phyloP scores from a whole-genome alignment of 2,113 vertebrate genomes.

The Catharus bicknelli region DNA sequence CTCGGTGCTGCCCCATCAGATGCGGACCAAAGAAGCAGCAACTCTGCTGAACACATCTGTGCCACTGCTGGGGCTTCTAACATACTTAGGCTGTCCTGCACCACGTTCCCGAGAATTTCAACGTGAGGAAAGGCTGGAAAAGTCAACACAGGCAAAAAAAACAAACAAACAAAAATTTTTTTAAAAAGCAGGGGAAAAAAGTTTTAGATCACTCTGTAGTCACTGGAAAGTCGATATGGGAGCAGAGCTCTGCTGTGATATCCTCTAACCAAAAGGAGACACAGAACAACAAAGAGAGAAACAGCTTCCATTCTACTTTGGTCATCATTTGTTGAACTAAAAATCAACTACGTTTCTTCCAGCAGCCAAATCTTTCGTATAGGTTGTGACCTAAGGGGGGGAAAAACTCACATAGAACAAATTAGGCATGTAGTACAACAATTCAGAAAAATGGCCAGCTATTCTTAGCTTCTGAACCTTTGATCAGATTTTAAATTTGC shows the following conservation, averaged over 20 bases:
- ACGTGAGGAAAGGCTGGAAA: not conserved
- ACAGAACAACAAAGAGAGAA: not conserved
- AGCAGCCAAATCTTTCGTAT: not conserved
- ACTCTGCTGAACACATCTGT: fast-evolving
- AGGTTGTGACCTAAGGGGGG: not conserved
- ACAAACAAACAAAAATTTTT: too few species aligned
- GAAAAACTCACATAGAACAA: not conserved
- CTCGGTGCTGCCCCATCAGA: fast-evolving
- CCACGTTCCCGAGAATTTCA: not conserved
- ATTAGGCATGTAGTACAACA: not conserved
- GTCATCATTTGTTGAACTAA: not conserved
- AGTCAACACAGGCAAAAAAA: not conserved
- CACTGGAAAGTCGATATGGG: not conserved
- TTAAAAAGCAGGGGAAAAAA: too few species aligned
- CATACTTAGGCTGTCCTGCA: not conserved
- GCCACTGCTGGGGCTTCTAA: fast-evolving
- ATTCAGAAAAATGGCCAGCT: not conserved
- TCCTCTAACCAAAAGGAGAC: not conserved
- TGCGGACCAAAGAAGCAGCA: fast-evolving
- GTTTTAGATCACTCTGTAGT: too few species aligned
- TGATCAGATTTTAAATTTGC: not conserved
- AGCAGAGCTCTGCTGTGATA: not conserved
- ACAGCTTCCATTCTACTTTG: not conserved
- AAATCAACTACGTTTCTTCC: not conserved
- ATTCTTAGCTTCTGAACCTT: not conserved